Base-by-base conservation (phyloP, 2,888 invertebrate genomes). In the Pterostichus niger region DNA sequence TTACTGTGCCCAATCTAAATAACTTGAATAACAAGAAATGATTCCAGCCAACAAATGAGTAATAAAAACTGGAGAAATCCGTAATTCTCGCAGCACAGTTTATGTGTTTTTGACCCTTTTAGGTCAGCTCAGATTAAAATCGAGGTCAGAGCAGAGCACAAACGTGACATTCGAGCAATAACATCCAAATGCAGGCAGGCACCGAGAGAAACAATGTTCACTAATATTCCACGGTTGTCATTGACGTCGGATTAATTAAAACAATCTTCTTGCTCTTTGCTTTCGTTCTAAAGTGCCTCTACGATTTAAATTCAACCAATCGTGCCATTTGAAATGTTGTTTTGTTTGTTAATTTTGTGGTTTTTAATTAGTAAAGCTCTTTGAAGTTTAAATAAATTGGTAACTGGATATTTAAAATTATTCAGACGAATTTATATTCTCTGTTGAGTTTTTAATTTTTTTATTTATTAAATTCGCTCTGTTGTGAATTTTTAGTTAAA, bases 281-380 rank as follows among this genome's bases (percentile, higher is more conserved):
- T 49, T 49, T 49, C 6, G 40, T 40, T 40, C 40, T 9, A n/a
- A 64, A 35, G 33, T 64, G 13, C 33, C 64, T 64, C 35, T 49
- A 33, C 13, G n/a, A 33, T 64, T 64, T 64, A 64, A 64, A 64
- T 64, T 33, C 35, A 64, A 64, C n/a, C 64, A 64, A 64, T 64
- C 35, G 11, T 40, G 40, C 9, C 40, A 40, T 40, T 40, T 17
- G 2, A 11, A 13, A n/a, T 33, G n/a, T 59, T 64, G 64, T 13
- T 33, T 64, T 64, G 64, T 64, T 64, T 3, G 6, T 35, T 64
- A 64, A 64, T 64, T 64, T 40, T 40, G 40, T 40, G 40, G 40
- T 7, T 40, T 40, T 40, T 40, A 40, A 40, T 40, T 40, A 40
- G 40, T 40, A 40, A 40, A 0, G 6, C 40, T 40, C 6, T 40